A percentile compares a stretch with the other conserved stretches of the same genome.
Evolutionary conservation across 2,797 vertebrate species (phyloP).

Genomic region (Echiichthys vipera): DNA sequence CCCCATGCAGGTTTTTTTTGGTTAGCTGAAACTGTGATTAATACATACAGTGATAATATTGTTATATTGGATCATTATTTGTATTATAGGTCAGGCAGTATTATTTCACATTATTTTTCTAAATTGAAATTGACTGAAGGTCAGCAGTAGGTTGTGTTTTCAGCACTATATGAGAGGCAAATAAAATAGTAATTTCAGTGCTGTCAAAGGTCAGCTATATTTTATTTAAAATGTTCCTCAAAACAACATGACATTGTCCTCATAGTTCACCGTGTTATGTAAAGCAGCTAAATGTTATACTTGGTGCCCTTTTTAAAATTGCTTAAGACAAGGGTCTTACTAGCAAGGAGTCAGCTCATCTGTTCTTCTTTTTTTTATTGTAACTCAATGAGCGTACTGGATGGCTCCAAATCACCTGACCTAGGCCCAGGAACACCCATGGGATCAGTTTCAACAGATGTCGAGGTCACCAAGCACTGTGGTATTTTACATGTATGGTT

Average conservation of each 20-base stretch:
- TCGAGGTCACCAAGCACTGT: constrained; percentile 71
- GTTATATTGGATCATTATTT: constrained; percentile 36
- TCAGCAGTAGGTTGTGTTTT: constrained; percentile 40
- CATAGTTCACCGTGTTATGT: constrained; percentile 9
- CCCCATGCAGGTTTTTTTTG: constrained; percentile 18
- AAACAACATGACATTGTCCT: constrained; percentile 25
- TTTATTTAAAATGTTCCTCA: constrained; percentile 30
- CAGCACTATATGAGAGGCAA: constrained; percentile 22
- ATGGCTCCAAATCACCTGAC: constrained; percentile 72
- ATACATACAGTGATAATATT: constrained; percentile 35
- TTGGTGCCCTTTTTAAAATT: constrained; percentile 70
- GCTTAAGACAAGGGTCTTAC: constrained; percentile 69
- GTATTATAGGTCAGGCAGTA: constrained; percentile 31
- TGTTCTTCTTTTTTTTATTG: constrained; percentile 56
- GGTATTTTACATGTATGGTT: constrained; percentile 69
- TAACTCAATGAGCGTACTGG: constrained; percentile 73
- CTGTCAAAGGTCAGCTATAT: constrained; percentile 34
- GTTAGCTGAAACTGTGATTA: constrained; percentile 41
- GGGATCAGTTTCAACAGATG: constrained; percentile 79
- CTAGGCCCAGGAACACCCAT: constrained; percentile 60
- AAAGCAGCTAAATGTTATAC: constrained; percentile 33
- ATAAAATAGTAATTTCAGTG: constrained; percentile 27
- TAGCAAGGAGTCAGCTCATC: constrained; percentile 64
- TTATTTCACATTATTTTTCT: constrained; percentile 36
- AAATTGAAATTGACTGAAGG: constrained; percentile 52